Conservation (phyloP, 2,797 vertebrate species). For the Remorina albescens region DNA sequence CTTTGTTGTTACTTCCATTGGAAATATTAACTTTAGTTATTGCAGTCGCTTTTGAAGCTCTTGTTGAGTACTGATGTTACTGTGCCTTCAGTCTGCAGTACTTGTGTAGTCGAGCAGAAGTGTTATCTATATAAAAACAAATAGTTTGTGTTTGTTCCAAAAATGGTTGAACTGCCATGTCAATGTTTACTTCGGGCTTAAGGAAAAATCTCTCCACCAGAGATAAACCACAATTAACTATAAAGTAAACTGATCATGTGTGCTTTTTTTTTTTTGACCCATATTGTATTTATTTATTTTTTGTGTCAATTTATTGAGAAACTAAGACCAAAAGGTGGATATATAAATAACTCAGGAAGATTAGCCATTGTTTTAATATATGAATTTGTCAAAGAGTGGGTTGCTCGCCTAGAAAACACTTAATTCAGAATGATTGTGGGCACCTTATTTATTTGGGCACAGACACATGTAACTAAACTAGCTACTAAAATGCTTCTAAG, state of each 20-base stretch:
- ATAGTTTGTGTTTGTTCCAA: slow-evolving; percentile 25
- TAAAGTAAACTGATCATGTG: slow-evolving; percentile 21
- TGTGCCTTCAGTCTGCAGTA: slow-evolving; percentile 80
- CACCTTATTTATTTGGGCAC: slow-evolving; percentile 64
- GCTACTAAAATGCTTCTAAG: slow-evolving; percentile 30
- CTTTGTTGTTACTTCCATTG: slow-evolving; percentile 41
- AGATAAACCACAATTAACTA: slow-evolving; percentile 16
- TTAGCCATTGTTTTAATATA: slow-evolving; percentile 66
- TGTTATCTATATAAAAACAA: slow-evolving; percentile 27
- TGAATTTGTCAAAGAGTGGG: slow-evolving; percentile 44
- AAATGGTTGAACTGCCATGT: slow-evolving; percentile 34
- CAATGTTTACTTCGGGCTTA: slow-evolving; percentile 51
- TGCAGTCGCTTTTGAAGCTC: slow-evolving; percentile 29
- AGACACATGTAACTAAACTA: slow-evolving; percentile 27
- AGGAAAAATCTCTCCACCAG: slow-evolving; percentile 4
- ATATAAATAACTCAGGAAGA: slow-evolving; percentile 79
- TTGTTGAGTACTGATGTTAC: slow-evolving; percentile 63
- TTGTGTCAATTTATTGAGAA: slow-evolving; percentile 49
- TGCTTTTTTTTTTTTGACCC: slow-evolving; percentile 20
- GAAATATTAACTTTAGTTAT: slow-evolving; percentile 42
- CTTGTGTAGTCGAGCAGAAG: slow-evolving; percentile 53
- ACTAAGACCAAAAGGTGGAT: slow-evolving; percentile 68
- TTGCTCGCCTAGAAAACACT: slow-evolving; percentile 44
- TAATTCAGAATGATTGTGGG: slow-evolving; percentile 33
- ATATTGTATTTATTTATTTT: slow-evolving; percentile 56